Conservation (phyloP, 2,797 vertebrate genomes). For the Sorex maritimensis region DNA sequence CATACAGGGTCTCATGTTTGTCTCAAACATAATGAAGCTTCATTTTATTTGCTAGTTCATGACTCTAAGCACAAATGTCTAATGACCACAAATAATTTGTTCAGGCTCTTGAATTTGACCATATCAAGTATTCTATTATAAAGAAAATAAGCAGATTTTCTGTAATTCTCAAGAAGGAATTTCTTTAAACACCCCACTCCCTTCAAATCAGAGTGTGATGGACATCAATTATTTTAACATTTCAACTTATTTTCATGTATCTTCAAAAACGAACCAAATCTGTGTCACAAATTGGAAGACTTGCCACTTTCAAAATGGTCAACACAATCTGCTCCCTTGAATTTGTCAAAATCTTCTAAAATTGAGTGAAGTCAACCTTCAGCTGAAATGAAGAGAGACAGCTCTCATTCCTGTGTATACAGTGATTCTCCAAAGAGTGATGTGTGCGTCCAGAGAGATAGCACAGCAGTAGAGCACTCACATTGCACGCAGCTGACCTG, state of each 20-base stretch:
- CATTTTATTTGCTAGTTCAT: constrained; percentile 45
- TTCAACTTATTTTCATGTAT: background rate
- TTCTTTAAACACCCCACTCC: constrained; percentile 15
- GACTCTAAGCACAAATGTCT: constrained; percentile 2
- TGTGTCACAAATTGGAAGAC: background rate
- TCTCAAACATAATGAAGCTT: background rate
- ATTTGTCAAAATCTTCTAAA: background rate
- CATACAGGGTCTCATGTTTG: background rate
- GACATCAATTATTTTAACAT: background rate
- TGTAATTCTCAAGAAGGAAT: background rate
- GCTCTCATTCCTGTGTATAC: background rate
- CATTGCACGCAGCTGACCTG: too few species aligned
- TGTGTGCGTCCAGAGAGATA: too few species aligned
- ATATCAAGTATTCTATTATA: background rate
- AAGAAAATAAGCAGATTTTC: background rate
- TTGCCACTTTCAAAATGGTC: background rate
- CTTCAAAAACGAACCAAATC: background rate
- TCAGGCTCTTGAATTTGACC: constrained; percentile 14
- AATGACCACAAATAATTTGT: background rate
- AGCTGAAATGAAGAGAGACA: background rate
- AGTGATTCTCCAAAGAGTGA: background rate
- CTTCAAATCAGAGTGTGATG: background rate
- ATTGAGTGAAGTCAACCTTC: background rate
- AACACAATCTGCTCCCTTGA: constrained; percentile 3
- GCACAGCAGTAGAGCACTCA: too few species aligned